Percentiles rank a stretch among this genome's conserved stretches.
Evolutionary conservation across 2,888 invertebrate species (phyloP).

Genomic region (Rambutsinella grinnellia): DNA sequence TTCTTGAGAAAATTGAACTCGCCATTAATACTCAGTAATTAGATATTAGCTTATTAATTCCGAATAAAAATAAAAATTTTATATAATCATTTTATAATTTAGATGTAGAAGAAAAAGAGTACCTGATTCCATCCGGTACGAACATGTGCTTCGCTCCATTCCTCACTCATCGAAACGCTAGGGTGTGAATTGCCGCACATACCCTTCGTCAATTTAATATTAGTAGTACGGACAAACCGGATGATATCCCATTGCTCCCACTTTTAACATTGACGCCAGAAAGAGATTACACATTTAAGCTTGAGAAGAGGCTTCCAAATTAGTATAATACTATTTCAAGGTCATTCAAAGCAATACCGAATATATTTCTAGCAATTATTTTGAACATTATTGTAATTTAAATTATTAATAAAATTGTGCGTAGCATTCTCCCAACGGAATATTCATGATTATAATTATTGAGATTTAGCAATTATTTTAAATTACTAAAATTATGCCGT

Average conservation of each 20-base stretch:
- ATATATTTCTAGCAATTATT: too few relatives aligned
- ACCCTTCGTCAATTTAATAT: constrained; percentile 7
- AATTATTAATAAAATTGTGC: too few relatives aligned
- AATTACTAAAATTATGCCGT: too few relatives aligned
- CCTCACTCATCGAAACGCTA: not conserved
- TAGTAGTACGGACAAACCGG: not conserved
- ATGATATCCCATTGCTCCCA: not conserved
- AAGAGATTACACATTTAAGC: not conserved
- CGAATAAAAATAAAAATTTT: too few relatives aligned
- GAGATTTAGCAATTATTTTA: too few relatives aligned
- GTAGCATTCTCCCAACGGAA: too few relatives aligned
- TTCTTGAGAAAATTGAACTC: not conserved
- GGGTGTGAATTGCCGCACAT: constrained; percentile 19
- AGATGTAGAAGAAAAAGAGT: not conserved
- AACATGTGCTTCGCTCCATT: not conserved
- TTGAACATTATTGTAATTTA: too few relatives aligned
- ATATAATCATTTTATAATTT: not conserved
- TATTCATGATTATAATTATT: too few relatives aligned
- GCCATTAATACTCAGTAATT: not conserved
- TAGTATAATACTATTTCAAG: too few relatives aligned
- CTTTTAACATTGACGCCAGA: not conserved
- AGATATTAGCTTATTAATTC: too few relatives aligned
- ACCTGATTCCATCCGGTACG: not conserved
- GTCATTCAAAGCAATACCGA: too few relatives aligned
- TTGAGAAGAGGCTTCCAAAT: too few relatives aligned